phyloP scores from a whole-genome alignment of 2,797 vertebrate species.

The Pseudochirops cupreus region DNA sequence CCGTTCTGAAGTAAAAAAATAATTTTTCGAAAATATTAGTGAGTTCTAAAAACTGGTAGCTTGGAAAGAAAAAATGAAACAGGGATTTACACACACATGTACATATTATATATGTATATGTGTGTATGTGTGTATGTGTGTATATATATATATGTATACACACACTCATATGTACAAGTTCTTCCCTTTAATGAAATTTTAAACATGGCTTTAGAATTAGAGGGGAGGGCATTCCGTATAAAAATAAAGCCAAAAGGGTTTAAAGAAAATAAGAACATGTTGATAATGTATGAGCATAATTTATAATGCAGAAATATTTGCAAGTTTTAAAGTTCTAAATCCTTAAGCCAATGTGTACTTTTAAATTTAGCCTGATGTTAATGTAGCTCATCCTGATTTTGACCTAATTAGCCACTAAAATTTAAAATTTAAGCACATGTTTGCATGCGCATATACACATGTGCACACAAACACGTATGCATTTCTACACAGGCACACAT shows the following conservation, averaged over 20 bases:
- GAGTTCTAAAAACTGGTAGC: background rate
- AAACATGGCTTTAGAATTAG: background rate
- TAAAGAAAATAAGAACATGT: background rate
- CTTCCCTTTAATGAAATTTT: background rate
- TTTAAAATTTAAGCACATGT: background rate
- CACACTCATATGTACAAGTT: background rate
- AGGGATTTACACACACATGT: background rate
- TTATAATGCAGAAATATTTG: background rate
- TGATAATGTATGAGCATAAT: background rate
- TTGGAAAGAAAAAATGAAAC: background rate
- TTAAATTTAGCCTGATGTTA: background rate
- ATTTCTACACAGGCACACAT: background rate
- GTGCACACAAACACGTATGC: background rate
- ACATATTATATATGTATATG: background rate
- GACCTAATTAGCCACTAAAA: background rate
- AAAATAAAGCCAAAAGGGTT: background rate
- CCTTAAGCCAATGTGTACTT: background rate
- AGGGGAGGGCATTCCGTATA: background rate
- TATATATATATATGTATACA: no score
- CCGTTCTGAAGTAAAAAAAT: conserved; percentile 4
- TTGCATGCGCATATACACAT: background rate
- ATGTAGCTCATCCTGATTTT: background rate
- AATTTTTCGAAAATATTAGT: conserved; percentile 8
- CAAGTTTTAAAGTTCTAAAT: background rate
- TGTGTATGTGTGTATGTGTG: no score